A percentile compares a stretch with the other conserved stretches of the same genome.
These are phyloP conservation scores for Falco biarmicus DNA, from an alignment of 2,797 vertebrate species.

Conservation along the genomic window DNA sequence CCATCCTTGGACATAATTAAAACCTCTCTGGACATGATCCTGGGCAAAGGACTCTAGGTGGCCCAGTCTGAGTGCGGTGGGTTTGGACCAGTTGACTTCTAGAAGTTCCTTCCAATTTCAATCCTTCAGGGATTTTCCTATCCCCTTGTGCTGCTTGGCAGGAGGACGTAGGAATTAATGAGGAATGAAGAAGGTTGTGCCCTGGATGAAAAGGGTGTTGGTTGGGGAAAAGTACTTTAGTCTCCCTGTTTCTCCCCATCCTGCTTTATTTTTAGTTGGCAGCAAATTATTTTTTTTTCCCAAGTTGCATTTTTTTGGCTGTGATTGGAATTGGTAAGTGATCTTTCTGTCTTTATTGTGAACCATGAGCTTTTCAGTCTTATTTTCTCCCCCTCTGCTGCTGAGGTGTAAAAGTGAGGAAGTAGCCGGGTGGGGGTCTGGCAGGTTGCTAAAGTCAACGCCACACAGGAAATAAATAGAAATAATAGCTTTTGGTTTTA, in stretches of 20 bases:
- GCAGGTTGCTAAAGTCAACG: neutral
- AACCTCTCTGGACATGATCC: neutral
- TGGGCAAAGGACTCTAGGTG: neutral
- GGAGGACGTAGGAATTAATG: neutral
- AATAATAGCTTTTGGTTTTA: neutral
- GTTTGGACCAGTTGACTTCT: neutral
- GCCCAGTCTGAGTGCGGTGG: neutral
- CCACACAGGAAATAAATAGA: neutral
- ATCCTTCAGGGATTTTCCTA: neutral
- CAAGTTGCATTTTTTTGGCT: neutral
- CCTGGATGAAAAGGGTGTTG: neutral
- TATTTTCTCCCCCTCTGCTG: neutral
- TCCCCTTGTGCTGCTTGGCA: rapidly evolving
- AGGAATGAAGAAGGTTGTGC: neutral
- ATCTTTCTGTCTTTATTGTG: neutral
- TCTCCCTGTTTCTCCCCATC: neutral
- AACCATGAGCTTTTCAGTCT: neutral
- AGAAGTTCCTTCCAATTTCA: neutral
- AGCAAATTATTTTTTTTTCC: neutral
- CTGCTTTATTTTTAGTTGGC: neutral
- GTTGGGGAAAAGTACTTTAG: neutral
- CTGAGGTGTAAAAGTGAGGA: neutral
- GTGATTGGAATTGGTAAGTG: neutral
- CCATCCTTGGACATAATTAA: neutral
- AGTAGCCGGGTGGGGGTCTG: neutral